Base-by-base conservation (phyloP, 2,888 invertebrate species). In the Schizotus pectinicornis region DNA sequence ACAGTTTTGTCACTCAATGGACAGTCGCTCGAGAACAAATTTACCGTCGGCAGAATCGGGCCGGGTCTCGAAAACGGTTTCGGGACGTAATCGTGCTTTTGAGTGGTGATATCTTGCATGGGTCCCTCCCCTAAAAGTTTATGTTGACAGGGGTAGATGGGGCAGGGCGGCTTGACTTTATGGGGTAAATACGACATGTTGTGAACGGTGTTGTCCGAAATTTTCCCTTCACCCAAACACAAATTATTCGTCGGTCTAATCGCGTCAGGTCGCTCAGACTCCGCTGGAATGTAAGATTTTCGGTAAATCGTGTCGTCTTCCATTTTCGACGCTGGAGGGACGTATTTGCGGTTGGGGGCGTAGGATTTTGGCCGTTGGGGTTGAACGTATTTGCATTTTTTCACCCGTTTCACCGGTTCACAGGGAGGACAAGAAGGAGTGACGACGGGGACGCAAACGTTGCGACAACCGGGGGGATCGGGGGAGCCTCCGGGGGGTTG, bases 31-130 rank as follows among this genome's bases (percentile, higher is more conserved):
- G 77, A 68, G 63, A 68, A 77, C 1, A 80, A 63, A 61, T 78
- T 77, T 1, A 71, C 61, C 6, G 65, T 61, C 0, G 79, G 79
- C 14, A 63, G 64, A 0, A 82, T 74, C 0, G 82, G 81, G 47
- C 79, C 79, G 0, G 83, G 75, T 47, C 81, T 74, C 0, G 81
- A 82, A 59, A 81, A 81, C 0, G 86, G 86, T 69, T 88, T 88
- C 0, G 86, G 84, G 31, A 87, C 86, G 71, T 82, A 91, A 80
- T 90, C 90, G 73, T 88, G 88, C 36, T 88, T 88, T 64, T 88
- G 86, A 0, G 90, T 90, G 1, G 91, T 91, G 59, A 87, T 78
- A 62, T 85, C 86, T 77, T 89, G 87, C 82, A 90, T 86, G n/a
- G 89, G 88, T 12, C 84, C 84, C 63, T 85, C 84, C 0, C 87